phyloP scores from a whole-genome alignment of 2,113 vertebrate species.

The Nematolebias whitei region DNA sequence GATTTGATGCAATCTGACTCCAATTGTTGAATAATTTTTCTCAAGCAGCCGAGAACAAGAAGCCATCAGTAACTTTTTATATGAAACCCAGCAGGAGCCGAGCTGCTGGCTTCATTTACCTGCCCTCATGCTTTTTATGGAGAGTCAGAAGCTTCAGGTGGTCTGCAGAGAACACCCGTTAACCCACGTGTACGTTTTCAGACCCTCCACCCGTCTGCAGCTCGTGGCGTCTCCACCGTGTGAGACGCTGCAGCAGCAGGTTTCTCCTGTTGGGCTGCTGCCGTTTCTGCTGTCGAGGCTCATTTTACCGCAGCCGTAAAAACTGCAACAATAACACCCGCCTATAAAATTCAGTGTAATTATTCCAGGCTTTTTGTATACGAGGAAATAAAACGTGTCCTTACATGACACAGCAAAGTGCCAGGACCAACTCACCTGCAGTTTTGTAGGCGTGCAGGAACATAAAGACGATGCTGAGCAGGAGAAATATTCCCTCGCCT shows the following conservation, averaged over 20 bases:
- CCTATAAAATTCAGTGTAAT: conserved; percentile 57
- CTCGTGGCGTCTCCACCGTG: neutral
- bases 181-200: no score
- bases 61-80: conserved; percentile 47
- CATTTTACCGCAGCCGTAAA: conserved; percentile 18
- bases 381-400: no score
- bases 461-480: no score
- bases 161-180: conserved; percentile 29
- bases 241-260: conserved; percentile 39
- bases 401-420: no score
- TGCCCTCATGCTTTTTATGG: conserved; percentile 31
- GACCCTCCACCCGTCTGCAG: conserved; percentile 18
- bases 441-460: neutral
- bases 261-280: conserved; percentile 43
- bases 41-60: conserved; percentile 11
- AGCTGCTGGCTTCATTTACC: conserved; percentile 23
- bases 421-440: conserved; percentile 27
- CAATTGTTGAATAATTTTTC: conserved; percentile 1
- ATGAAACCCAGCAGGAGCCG: conserved; percentile 33
- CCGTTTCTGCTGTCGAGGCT: conserved; percentile 40
- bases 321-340: conserved; percentile 30
- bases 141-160: conserved; percentile 32
- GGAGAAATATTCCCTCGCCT: no score
- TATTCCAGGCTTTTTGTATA: conserved; percentile 53
- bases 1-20: no score